Evolutionary conservation across 2,113 vertebrate species (phyloP).

Genomic region (Percina caprodes): DNA sequence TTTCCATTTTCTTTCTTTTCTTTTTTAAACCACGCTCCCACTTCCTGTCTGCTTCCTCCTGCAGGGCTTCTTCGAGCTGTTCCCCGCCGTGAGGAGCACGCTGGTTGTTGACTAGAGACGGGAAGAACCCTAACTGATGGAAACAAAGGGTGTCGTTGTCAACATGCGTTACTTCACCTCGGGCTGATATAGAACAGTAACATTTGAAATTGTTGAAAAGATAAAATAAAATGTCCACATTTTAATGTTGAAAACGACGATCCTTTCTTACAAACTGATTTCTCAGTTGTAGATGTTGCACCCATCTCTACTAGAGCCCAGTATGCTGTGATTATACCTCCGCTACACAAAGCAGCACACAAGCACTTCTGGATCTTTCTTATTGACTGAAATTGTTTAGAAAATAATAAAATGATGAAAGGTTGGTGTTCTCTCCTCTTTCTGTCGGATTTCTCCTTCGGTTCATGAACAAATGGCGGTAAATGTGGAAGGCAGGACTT

Average conservation of each 20-base stretch:
- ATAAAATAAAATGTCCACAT: not conserved
- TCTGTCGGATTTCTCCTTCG: not conserved
- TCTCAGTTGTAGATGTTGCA: not conserved
- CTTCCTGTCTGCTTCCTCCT: slow-evolving; percentile 47
- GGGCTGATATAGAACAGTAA: not conserved
- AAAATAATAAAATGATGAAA: slow-evolving; percentile 28
- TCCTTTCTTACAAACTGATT: not conserved
- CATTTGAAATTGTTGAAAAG: no score
- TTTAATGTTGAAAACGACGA: not conserved
- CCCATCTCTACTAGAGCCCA: not conserved
- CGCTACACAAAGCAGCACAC: not conserved
- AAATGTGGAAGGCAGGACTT: slow-evolving; percentile 12
- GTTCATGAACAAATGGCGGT: not conserved
- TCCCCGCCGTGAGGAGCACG: slow-evolving; percentile 84
- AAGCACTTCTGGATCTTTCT: slow-evolving; percentile 17
- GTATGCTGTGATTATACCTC: not conserved
- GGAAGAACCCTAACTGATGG: not conserved
- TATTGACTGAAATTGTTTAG: slow-evolving; percentile 7
- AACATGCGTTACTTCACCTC: not conserved
- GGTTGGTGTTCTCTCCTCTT: not conserved
- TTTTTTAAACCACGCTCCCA: not conserved
- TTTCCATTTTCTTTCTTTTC: not conserved
- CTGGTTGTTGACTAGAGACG: slow-evolving; percentile 86
- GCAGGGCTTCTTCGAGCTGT: slow-evolving; percentile 95
- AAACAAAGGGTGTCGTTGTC: not conserved